phyloP scores from a whole-genome alignment of 2,797 vertebrate species.

The Chromobotia macracanthus region DNA sequence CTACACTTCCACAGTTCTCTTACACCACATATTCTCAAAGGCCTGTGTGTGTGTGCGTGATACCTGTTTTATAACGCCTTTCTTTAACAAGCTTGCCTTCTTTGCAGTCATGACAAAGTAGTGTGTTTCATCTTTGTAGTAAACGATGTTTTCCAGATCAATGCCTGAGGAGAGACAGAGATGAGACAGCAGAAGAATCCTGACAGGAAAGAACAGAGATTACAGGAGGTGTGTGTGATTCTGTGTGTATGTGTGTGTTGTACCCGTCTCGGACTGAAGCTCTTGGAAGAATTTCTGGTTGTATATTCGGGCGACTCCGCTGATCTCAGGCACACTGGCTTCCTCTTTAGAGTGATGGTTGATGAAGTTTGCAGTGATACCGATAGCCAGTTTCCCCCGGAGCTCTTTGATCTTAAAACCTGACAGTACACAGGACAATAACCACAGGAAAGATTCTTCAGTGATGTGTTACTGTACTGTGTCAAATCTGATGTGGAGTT shows the following conservation, averaged over 20 bases:
- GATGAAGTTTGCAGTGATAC: constrained; percentile 92
- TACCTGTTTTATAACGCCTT: constrained; percentile 91
- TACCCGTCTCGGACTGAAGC: constrained; percentile 87
- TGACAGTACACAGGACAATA: constrained; percentile 56
- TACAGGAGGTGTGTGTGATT: not conserved
- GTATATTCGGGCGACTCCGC: constrained; percentile 92
- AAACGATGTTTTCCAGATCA: constrained; percentile 96
- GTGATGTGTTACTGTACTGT: not conserved
- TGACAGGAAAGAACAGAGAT: not conserved
- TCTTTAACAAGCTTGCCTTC: constrained; percentile 89
- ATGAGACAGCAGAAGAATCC: not conserved
- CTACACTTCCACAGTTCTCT: not conserved
- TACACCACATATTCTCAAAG: constrained; percentile 45
- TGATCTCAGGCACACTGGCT: constrained; percentile 91
- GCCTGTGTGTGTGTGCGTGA: constrained; percentile 38
- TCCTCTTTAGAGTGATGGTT: constrained; percentile 83
- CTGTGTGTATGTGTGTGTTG: constrained; percentile 8
- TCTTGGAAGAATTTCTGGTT: constrained; percentile 96
- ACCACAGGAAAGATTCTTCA: not conserved
- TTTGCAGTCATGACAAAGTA: constrained; percentile 99
- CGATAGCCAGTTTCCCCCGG: constrained; percentile 90
- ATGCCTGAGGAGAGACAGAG: constrained; percentile 79
- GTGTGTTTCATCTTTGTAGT: constrained; percentile 97
- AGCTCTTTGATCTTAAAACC: constrained; percentile 90
- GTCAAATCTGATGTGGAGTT: not conserved